phyloP scores from a whole-genome alignment of 2,888 invertebrate species.

The Heteromyza rotundicornis region DNA sequence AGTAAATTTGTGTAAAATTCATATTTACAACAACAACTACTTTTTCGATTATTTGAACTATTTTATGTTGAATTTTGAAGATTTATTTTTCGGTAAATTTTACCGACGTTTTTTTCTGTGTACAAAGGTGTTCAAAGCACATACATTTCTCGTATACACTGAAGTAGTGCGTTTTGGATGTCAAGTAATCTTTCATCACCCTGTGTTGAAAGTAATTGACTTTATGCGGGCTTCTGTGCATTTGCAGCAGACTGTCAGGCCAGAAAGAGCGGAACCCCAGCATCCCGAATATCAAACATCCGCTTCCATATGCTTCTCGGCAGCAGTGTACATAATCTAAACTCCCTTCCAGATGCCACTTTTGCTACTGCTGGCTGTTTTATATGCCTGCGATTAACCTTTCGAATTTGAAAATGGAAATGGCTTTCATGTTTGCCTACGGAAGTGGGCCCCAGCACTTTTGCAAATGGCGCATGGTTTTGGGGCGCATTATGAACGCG shows the following conservation, averaged over 20 bases:
- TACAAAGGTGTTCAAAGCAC: too few species aligned
- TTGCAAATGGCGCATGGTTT: conserved; percentile 40
- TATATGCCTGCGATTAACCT: not conserved
- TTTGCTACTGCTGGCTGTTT: not conserved
- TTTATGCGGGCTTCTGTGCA: not conserved
- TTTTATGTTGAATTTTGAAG: too few species aligned
- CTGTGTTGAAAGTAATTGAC: not conserved
- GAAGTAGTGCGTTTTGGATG: too few species aligned
- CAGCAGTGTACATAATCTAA: not conserved
- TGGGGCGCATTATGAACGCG: not conserved
- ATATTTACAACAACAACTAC: too few species aligned
- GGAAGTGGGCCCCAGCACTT: conserved; percentile 5
- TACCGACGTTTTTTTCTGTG: too few species aligned
- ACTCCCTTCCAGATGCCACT: not conserved
- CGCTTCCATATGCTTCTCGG: conserved; percentile 2
- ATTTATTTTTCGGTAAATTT: too few species aligned
- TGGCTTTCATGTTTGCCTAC: conserved; percentile 5
- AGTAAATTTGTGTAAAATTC: too few species aligned
- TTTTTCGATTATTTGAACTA: too few species aligned
- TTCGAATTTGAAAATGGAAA: conserved; percentile 1
- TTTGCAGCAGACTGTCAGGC: not conserved
- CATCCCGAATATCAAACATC: not conserved
- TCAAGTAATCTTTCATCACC: not conserved
- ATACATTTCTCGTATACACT: too few species aligned
- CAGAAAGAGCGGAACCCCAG: not conserved